A percentile compares a stretch with the other conserved stretches of the same genome.
Evolutionary conservation across 2,888 invertebrate genomes (phyloP).

Genomic region (Bibio marci): DNA sequence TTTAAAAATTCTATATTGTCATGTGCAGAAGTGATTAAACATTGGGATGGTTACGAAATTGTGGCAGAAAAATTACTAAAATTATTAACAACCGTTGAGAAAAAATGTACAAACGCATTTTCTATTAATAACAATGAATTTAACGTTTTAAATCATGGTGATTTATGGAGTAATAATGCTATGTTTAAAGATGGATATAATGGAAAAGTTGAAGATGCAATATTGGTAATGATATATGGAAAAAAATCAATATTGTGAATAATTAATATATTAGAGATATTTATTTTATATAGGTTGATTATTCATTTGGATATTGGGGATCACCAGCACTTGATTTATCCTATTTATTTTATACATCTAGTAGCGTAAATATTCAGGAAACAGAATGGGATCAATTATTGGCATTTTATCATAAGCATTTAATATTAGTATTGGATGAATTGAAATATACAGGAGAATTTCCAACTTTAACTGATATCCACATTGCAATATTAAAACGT

Average conservation of each 20-base stretch:
- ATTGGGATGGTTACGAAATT: neutral
- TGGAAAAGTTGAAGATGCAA: neutral
- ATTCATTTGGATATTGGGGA: slow-evolving; percentile 3
- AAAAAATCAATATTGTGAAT: too few relatives aligned
- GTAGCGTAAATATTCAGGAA: neutral
- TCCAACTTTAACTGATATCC: slow-evolving; percentile 3
- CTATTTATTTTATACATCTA: slow-evolving; percentile 4
- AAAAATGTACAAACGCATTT: slow-evolving; percentile 2
- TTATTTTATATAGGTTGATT: slow-evolving; percentile 6
- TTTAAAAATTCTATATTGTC: neutral
- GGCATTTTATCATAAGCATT: slow-evolving; percentile 1
- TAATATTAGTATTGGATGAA: neutral
- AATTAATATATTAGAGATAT: too few relatives aligned
- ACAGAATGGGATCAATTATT: slow-evolving; percentile 3
- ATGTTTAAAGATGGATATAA: slow-evolving; percentile 1
- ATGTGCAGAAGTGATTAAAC: neutral
- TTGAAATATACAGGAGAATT: slow-evolving; percentile 1
- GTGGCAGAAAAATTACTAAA: neutral
- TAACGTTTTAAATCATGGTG: slow-evolving; percentile 4
- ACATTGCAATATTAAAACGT: slow-evolving; percentile 2
- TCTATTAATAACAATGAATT: slow-evolving; percentile 2
- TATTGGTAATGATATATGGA: too few relatives aligned
- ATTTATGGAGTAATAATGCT: slow-evolving; percentile 6
- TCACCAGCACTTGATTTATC: slow-evolving; percentile 5
- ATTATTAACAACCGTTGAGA: neutral